Conservation (phyloP, 35 echinoderm and acorn worm genomes). For the Ptychodera flava region DNA sequence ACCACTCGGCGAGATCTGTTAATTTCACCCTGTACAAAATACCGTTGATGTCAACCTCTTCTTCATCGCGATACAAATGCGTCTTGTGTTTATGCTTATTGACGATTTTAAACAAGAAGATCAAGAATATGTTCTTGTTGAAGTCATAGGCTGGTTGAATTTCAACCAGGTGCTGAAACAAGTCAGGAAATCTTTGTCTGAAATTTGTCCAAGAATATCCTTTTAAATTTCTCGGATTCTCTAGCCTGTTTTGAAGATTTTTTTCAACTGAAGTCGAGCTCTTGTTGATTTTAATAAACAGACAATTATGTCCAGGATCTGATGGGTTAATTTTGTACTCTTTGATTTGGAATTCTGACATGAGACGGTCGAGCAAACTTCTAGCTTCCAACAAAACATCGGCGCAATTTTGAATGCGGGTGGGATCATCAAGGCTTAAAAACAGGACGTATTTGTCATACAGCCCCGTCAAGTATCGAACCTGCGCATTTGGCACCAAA, state of each 20-base stretch:
- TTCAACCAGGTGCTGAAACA: not conserved
- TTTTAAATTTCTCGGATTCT: not conserved
- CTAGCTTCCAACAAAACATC: not conserved
- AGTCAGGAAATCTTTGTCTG: not conserved
- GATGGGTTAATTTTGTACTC: not conserved
- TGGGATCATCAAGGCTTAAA: not conserved
- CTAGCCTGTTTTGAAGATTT: not conserved
- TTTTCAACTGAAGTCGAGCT: not conserved
- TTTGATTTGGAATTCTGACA: not conserved
- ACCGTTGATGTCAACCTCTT: not conserved
- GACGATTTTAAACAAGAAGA: not conserved
- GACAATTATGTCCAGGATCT: too few species aligned
- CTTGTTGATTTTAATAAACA: not conserved
- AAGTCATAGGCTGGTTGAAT: not conserved
- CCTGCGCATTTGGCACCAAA: not conserved
- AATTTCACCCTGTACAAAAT: not conserved
- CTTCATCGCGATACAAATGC: not conserved
- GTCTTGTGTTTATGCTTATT: not conserved
- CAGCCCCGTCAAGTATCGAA: not conserved
- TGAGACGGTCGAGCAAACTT: not conserved
- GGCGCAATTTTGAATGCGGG: not conserved
- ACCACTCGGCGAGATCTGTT: not conserved
- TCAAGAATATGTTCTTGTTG: not conserved
- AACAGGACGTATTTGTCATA: not conserved
- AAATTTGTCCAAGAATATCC: not conserved